Percentiles rank a stretch among this genome's conserved stretches.
Evolutionary conservation across 2,797 vertebrate genomes (phyloP).

Genomic region (Danionella dracula): DNA sequence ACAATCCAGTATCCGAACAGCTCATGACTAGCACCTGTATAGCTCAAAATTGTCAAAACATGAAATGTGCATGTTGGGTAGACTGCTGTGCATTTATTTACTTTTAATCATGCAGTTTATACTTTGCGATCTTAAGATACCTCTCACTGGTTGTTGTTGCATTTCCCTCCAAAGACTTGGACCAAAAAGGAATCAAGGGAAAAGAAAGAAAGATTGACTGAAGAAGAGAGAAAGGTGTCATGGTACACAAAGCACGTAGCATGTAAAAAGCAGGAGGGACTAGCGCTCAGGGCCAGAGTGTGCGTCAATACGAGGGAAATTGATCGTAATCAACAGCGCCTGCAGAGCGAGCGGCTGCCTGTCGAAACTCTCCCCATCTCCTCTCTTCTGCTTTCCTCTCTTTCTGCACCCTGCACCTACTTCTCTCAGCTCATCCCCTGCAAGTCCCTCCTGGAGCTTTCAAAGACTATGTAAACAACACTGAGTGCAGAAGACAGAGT

Average conservation of each 20-base stretch:
- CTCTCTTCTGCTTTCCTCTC: slow-evolving; percentile 47
- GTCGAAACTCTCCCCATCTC: slow-evolving; percentile 57
- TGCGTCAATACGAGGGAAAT: slow-evolving; percentile 77
- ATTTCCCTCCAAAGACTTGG: slow-evolving; percentile 39
- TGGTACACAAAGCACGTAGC: slow-evolving; percentile 76
- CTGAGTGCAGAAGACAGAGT: slow-evolving; percentile 23
- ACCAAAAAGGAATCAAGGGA: slow-evolving; percentile 16
- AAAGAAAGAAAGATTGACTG: slow-evolving; percentile 35
- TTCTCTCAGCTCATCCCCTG: slow-evolving; percentile 32
- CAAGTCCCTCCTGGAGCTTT: slow-evolving; percentile 40
- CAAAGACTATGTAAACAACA: slow-evolving; percentile 35
- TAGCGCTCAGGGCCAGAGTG: slow-evolving; percentile 73
- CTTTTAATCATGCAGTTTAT: slow-evolving; percentile 26
- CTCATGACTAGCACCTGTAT: neutral
- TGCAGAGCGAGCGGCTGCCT: slow-evolving; percentile 71
- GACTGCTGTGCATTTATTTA: slow-evolving; percentile 22
- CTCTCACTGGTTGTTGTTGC: slow-evolving; percentile 41
- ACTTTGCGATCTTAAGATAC: slow-evolving; percentile 24
- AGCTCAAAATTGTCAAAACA: neutral
- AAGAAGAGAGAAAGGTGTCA: slow-evolving; percentile 56
- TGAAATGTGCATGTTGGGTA: neutral
- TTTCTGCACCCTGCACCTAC: slow-evolving; percentile 37
- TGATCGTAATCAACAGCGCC: slow-evolving; percentile 79
- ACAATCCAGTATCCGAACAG: slow-evolving; percentile 22
- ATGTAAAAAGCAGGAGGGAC: slow-evolving; percentile 72